A percentile compares a stretch with the other conserved stretches of the same genome.
phyloP scores from a whole-genome alignment of 2,113 vertebrate species.

The Psilopsiagon aymara region DNA sequence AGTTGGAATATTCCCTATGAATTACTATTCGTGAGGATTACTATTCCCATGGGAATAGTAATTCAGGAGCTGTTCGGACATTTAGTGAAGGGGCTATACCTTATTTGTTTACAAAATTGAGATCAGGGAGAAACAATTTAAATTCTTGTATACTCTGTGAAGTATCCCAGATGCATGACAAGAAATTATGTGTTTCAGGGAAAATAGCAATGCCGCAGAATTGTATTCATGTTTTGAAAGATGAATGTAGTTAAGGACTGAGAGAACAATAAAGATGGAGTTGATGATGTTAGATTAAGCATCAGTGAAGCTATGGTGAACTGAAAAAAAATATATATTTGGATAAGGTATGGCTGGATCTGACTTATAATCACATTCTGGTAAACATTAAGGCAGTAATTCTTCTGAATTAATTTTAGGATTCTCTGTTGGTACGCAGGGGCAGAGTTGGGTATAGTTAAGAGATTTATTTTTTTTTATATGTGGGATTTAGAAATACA shows the following conservation, averaged over 20 bases:
- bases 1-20: neutral
- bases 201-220: neutral
- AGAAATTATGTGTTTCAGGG: neutral
- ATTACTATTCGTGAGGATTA: neutral
- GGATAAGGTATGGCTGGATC: neutral
- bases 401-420: neutral
- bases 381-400: neutral
- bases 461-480: neutral
- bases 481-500: neutral
- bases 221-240: neutral
- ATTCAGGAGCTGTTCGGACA: neutral
- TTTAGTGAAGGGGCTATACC: neutral
- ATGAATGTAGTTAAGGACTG: neutral
- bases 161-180: neutral
- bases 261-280: neutral
- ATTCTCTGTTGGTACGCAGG: rapidly evolving
- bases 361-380: neutral
- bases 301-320: neutral
- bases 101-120: neutral
- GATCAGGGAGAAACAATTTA: neutral
- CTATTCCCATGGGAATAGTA: neutral
- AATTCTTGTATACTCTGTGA: neutral
- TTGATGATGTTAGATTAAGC: neutral
- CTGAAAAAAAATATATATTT: neutral
- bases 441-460: neutral